A percentile compares a stretch with the other conserved stretches of the same genome.
phyloP scores from a whole-genome alignment of 2,888 invertebrate species.

The Gryllus longicercus region DNA sequence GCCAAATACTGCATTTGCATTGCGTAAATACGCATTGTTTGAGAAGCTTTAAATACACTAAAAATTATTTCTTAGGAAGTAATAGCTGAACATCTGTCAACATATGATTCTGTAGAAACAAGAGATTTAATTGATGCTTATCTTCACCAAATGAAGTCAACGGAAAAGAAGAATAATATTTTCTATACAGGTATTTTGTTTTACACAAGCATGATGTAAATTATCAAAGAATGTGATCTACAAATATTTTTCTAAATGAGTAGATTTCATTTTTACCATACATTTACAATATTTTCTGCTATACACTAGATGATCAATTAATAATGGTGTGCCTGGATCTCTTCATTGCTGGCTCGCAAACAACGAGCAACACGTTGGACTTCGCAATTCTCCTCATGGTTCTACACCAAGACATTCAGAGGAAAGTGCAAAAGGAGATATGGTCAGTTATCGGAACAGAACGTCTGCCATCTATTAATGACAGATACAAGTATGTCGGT shows the following conservation, averaged over 20 bases:
- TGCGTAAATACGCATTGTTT: no score
- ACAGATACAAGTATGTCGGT: constrained; percentile 42
- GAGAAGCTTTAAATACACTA: no score
- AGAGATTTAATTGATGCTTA: constrained; percentile 63
- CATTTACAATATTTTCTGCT: no score
- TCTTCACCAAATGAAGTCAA: constrained; percentile 56
- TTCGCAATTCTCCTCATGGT: constrained; percentile 60
- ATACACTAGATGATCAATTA: constrained; percentile 50
- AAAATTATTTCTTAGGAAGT: constrained; percentile 46
- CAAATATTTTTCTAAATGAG: no score
- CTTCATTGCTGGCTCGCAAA: constrained; percentile 53
- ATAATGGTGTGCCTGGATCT: constrained; percentile 61
- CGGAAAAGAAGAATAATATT: constrained; percentile 29
- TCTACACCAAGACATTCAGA: constrained; percentile 57
- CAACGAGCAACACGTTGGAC: constrained; percentile 61
- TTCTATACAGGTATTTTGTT: background rate
- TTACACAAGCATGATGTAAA: no score
- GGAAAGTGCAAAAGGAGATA: constrained; percentile 55
- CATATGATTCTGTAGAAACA: constrained; percentile 48
- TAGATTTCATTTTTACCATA: no score
- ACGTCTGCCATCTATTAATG: constrained; percentile 49
- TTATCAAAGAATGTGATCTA: no score
- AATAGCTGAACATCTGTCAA: constrained; percentile 55
- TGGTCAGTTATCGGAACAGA: constrained; percentile 47
- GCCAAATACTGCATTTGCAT: constrained; percentile 20